Percentiles rank a stretch among this genome's conserved stretches.
Evolutionary conservation across 2,888 invertebrate genomes (phyloP).

Genomic region (Dicranocentrus wangi): DNA sequence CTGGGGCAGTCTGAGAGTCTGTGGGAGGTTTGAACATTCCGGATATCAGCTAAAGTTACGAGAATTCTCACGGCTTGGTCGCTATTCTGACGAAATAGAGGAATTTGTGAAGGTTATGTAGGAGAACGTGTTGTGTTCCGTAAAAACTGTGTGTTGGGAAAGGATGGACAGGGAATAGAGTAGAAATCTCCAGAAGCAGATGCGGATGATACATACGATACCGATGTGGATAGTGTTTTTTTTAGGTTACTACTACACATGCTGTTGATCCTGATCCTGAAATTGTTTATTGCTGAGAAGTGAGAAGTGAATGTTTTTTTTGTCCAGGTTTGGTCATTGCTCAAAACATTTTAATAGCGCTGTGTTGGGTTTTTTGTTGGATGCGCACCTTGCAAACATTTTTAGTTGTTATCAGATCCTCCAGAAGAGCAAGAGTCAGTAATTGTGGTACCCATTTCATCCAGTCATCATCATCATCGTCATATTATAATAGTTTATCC

Average conservation of each 20-base stretch:
- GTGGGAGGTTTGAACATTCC: constrained; percentile 20
- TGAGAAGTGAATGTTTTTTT: not conserved
- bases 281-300: not conserved
- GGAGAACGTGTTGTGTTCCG: not conserved
- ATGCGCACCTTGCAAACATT: not conserved
- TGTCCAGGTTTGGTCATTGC: not conserved
- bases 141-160: not conserved
- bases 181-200: constrained; percentile 54
- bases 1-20: constrained; percentile 22
- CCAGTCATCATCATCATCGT: not conserved
- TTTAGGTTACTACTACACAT: too few relatives aligned
- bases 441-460: not conserved
- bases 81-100: not conserved
- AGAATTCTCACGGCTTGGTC: not conserved
- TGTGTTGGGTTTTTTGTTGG: not conserved
- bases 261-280: too few relatives aligned
- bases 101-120: not conserved
- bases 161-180: constrained; percentile 41
- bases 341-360: not conserved
- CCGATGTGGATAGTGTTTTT: not conserved
- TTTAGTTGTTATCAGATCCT: not conserved
- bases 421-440: not conserved
- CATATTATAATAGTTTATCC: not conserved
- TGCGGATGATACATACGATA: not conserved
- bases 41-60: constrained; percentile 17